phyloP scores from a whole-genome alignment of 1,140 invertebrate genomes.

The Heliothis subflexa region DNA sequence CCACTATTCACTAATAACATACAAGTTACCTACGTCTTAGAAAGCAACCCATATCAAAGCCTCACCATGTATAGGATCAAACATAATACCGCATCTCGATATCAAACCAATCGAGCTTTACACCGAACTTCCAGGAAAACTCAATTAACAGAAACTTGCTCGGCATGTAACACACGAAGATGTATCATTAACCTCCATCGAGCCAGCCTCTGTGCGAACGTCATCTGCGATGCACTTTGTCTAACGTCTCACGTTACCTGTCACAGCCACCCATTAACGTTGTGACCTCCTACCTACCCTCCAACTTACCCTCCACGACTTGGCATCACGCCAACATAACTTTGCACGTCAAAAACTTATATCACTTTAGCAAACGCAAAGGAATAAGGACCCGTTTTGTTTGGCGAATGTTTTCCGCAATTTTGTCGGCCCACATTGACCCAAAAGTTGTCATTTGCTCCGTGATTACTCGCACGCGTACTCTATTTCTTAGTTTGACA shows the following conservation, averaged over 20 bases:
- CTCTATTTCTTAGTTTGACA: conserved; percentile 72
- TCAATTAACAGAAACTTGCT: conserved; percentile 23
- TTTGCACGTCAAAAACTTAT: conserved; percentile 45
- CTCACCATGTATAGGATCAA: background rate
- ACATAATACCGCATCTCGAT: background rate
- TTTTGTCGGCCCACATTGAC: conserved; percentile 61
- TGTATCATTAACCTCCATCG: conserved; percentile 72
- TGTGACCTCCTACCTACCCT: conserved; percentile 72
- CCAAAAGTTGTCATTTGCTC: conserved; percentile 83
- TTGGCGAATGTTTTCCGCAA: conserved; percentile 46
- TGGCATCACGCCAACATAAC: conserved; percentile 58
- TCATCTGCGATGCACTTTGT: conserved; percentile 84
- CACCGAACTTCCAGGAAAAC: background rate
- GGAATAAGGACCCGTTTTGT: conserved; percentile 56
- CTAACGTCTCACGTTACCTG: conserved; percentile 81
- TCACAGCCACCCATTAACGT: conserved; percentile 80
- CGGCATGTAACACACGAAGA: conserved; percentile 29
- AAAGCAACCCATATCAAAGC: no score
- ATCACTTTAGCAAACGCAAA: conserved; percentile 36
- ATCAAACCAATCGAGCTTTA: background rate
- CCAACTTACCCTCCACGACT: conserved; percentile 75
- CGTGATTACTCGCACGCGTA: conserved; percentile 75
- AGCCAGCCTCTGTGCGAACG: conserved; percentile 61
- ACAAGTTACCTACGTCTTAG: no score
- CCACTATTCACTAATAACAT: no score